Evolutionary conservation across 2,797 vertebrate species (phyloP).

Genomic region (Micromesistius poutassou): DNA sequence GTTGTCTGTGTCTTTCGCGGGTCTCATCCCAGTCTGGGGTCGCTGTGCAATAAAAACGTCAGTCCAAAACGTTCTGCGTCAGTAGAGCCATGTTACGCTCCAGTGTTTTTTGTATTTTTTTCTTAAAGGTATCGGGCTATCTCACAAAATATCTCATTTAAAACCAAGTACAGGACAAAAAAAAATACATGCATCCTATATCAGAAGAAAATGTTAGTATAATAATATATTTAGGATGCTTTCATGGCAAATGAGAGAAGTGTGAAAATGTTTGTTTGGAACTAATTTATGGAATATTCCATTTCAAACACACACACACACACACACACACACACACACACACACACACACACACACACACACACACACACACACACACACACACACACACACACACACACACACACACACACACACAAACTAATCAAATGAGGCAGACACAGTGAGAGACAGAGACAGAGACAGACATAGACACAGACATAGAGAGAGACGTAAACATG

Average conservation of each 20-base stretch:
- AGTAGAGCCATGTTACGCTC: constrained; percentile 22
- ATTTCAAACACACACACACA: not conserved
- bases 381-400: constrained; percentile 18
- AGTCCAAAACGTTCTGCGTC: constrained; percentile 5
- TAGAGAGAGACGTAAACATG: not conserved
- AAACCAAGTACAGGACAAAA: not conserved
- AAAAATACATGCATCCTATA: not conserved
- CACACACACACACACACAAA: constrained; percentile 18
- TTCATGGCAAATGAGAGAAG: not conserved
- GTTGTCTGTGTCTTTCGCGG: constrained; percentile 66
- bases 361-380: constrained; percentile 15
- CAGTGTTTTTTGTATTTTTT: not conserved
- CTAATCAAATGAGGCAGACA: not conserved
- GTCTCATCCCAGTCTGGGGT: constrained; percentile 49
- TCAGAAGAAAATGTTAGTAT: not conserved
- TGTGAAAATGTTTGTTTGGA: not conserved
- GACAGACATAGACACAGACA: not conserved
- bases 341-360: constrained; percentile 4
- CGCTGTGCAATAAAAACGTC: constrained; percentile 52
- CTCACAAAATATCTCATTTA: not conserved
- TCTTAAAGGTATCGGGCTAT: not conserved
- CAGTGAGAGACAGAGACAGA: not conserved
- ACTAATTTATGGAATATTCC: not conserved
- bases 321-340: too few relatives aligned
- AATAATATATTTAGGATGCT: not conserved